Conservation (phyloP, 2,113 vertebrate genomes). For the Astur gentilis region DNA sequence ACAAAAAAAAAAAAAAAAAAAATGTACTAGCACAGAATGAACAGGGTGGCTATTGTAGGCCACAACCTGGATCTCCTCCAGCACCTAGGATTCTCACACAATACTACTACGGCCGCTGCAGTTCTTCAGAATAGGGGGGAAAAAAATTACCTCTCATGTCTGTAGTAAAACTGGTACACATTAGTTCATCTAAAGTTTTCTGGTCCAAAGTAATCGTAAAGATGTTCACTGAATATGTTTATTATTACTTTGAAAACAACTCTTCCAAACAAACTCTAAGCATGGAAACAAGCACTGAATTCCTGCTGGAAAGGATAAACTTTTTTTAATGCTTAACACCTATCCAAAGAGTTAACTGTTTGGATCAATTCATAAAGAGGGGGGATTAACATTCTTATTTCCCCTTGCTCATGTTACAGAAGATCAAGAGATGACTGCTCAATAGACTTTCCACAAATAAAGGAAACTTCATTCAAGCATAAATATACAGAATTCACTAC, state of each 20-base stretch:
- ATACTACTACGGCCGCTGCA: not conserved
- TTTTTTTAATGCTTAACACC: not conserved
- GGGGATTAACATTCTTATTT: not conserved
- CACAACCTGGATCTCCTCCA: not conserved
- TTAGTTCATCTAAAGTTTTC: not conserved
- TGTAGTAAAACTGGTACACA: not conserved
- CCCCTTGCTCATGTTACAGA: not conserved
- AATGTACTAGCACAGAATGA: not conserved
- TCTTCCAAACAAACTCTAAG: not conserved
- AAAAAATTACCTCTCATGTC: not conserved
- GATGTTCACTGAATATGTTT: not conserved
- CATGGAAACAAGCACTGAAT: not conserved
- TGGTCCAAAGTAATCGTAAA: not conserved
- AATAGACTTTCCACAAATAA: not conserved
- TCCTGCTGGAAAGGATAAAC: not conserved
- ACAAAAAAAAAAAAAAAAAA: not conserved
- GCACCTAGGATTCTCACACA: not conserved
- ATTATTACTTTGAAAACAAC: not conserved
- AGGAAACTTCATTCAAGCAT: not conserved
- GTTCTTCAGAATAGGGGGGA: not conserved
- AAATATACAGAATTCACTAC: not conserved
- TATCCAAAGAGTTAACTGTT: not conserved
- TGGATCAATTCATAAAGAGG: not conserved
- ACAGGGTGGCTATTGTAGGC: not conserved
- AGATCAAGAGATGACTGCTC: not conserved